These are phyloP conservation scores for Sphaerodactylus townsendi DNA, from an alignment of 2,113 vertebrate species.

Conservation along the genomic window DNA sequence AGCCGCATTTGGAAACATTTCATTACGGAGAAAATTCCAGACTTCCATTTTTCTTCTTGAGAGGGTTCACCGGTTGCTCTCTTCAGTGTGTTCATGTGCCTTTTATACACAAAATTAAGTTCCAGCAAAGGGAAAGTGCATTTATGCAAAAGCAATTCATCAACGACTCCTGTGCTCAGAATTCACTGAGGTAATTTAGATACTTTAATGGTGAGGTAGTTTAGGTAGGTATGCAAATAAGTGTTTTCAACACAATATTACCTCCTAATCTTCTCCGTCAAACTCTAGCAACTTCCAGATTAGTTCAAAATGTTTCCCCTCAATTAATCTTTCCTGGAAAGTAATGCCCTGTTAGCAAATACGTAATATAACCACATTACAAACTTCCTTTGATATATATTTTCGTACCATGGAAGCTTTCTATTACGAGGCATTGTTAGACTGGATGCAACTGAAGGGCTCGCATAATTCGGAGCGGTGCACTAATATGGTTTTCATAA, in stretches of 20 bases:
- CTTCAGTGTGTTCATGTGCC: conserved; percentile 33
- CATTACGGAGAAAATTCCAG: conserved; percentile 75
- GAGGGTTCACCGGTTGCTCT: conserved; percentile 71
- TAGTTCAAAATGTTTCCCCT: conserved; percentile 73
- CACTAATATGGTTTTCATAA: conserved; percentile 73
- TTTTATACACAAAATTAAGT: conserved; percentile 75
- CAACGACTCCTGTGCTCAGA: conserved; percentile 83
- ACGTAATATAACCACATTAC: conserved; percentile 78
- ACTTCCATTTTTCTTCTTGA: conserved; percentile 79
- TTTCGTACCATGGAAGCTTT: conserved; percentile 50
- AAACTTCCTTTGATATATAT: conserved; percentile 69
- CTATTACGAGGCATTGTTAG: conserved; percentile 63
- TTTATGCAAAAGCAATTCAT: conserved; percentile 88
- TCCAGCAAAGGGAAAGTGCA: conserved; percentile 77
- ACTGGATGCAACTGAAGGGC: conserved; percentile 52
- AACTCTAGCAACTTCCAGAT: conserved; percentile 66
- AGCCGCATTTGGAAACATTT: conserved; percentile 72
- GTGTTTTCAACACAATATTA: conserved; percentile 63
- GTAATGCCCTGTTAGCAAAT: conserved; percentile 81
- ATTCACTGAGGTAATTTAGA: conserved; percentile 87
- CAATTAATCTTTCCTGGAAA: conserved; percentile 81
- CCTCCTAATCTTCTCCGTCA: conserved; percentile 35
- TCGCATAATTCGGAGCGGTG: conserved; percentile 50
- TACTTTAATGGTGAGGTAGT: conserved; percentile 83
- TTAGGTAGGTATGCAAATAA: conserved; percentile 77